These are phyloP conservation scores for Pachyuromys duprasi DNA, from an alignment of 2,797 vertebrate genomes.

Conservation along the genomic window DNA sequence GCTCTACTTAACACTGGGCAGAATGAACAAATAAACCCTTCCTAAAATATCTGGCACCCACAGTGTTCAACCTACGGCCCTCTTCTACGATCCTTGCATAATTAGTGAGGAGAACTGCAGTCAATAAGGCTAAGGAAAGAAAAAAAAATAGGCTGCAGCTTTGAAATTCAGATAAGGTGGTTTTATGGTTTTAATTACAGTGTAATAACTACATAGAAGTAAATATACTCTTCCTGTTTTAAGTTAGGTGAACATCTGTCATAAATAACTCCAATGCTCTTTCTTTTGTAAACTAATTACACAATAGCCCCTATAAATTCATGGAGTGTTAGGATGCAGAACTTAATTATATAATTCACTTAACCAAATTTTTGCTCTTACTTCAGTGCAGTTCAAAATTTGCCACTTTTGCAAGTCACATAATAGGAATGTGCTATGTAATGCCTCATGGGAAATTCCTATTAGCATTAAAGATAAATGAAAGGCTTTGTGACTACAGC, in stretches of 20 bases:
- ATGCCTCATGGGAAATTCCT: background rate
- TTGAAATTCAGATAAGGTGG: slow-evolving; percentile 80
- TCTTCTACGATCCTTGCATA: background rate
- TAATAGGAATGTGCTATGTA: background rate
- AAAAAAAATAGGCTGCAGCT: slow-evolving; percentile 24
- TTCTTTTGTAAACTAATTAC: slow-evolving; percentile 82
- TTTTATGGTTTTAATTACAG: slow-evolving; percentile 80
- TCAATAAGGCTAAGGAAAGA: slow-evolving; percentile 40
- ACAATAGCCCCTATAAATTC: slow-evolving; percentile 76
- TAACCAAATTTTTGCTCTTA: slow-evolving; percentile 61
- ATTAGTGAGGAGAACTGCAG: slow-evolving; percentile 23
- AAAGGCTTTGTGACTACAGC: background rate
- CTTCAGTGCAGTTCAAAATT: slow-evolving; percentile 39
- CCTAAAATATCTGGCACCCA: slow-evolving; percentile 26
- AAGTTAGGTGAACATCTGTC: slow-evolving; percentile 81
- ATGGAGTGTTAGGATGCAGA: slow-evolving; percentile 72
- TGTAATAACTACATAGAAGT: slow-evolving; percentile 77
- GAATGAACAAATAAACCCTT: slow-evolving; percentile 11
- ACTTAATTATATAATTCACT: slow-evolving; percentile 76
- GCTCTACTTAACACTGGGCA: background rate
- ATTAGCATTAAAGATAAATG: background rate
- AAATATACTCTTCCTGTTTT: slow-evolving; percentile 79
- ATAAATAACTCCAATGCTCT: slow-evolving; percentile 76
- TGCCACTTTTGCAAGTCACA: slow-evolving; percentile 45
- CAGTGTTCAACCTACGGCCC: background rate